phyloP scores from a whole-genome alignment of 1,140 invertebrate genomes.

The Aleiodes sp. region DNA sequence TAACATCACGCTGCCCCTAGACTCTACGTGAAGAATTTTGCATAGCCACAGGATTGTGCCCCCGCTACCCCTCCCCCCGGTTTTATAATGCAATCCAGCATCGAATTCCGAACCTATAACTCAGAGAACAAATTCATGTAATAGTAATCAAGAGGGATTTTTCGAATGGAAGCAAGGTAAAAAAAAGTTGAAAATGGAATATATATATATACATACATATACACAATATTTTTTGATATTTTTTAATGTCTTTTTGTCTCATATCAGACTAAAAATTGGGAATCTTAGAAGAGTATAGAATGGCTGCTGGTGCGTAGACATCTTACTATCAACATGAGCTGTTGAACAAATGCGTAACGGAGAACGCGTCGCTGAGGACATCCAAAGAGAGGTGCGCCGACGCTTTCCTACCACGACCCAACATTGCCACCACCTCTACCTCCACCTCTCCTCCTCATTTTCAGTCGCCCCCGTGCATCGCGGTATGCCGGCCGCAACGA shows the following conservation, averaged over 20 bases:
- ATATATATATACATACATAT: too few relatives aligned
- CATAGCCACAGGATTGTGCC: conserved; percentile 3
- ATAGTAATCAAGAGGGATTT: too few relatives aligned
- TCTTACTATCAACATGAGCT: not conserved
- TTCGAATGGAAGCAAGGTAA: too few relatives aligned
- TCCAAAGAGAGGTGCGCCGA: conserved; percentile 20
- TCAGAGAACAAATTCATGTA: too few relatives aligned
- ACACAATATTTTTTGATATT: too few relatives aligned
- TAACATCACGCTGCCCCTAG: conserved; percentile 34
- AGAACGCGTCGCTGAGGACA: not conserved
- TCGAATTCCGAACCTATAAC: not conserved
- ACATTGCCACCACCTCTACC: conserved; percentile 34
- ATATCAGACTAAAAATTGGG: too few relatives aligned
- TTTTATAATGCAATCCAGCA: not conserved
- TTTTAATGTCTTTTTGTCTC: too few relatives aligned
- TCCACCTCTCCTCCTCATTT: conserved; percentile 14
- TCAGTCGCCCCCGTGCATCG: conserved; percentile 67
- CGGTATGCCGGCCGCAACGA: conserved; percentile 60
- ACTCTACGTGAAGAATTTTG: conserved; percentile 2
- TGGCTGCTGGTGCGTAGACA: not conserved
- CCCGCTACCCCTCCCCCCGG: not conserved
- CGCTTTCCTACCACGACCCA: conserved; percentile 22
- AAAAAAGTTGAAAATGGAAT: too few relatives aligned
- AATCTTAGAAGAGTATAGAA: too few relatives aligned
- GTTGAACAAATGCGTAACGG: conserved; percentile 9